Evolutionary conservation across 2,888 invertebrate genomes (phyloP).

Genomic region (Villa cingulata): DNA sequence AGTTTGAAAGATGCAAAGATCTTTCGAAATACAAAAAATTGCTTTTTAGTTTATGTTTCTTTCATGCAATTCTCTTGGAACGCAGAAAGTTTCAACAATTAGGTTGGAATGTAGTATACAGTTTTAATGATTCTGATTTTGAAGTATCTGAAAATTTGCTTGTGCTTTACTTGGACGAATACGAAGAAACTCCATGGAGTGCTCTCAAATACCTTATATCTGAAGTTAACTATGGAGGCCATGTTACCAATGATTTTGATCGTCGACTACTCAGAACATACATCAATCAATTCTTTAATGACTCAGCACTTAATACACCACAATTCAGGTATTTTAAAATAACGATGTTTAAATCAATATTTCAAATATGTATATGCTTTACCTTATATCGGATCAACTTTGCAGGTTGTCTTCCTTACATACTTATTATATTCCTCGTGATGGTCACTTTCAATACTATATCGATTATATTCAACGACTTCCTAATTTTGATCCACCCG

Average conservation of each 20-base stretch:
- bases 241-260: constrained; percentile 64
- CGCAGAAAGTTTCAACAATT: constrained; percentile 76
- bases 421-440: constrained; percentile 67
- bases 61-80: constrained; percentile 73
- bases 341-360: background rate
- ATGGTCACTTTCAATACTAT: constrained; percentile 69
- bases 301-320: constrained; percentile 25
- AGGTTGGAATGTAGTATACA: constrained; percentile 81
- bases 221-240: constrained; percentile 79
- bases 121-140: constrained; percentile 85
- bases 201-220: constrained; percentile 78
- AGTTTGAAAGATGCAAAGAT: constrained; percentile 54
- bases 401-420: background rate
- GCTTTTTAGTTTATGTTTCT: constrained; percentile 69
- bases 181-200: constrained; percentile 81
- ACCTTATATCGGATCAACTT: background rate
- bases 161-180: constrained; percentile 73
- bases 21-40: constrained; percentile 56
- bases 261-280: constrained; percentile 65
- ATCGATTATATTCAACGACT: constrained; percentile 64
- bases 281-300: constrained; percentile 69
- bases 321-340: constrained; percentile 25
- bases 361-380: too few relatives aligned
- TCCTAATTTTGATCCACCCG: constrained; percentile 67
- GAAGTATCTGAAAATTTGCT: constrained; percentile 76